Evolutionary conservation across 2,888 invertebrate species (phyloP), one percentile per base, ranked within the genome.

Genomic region (Campoletis raptor): DNA sequence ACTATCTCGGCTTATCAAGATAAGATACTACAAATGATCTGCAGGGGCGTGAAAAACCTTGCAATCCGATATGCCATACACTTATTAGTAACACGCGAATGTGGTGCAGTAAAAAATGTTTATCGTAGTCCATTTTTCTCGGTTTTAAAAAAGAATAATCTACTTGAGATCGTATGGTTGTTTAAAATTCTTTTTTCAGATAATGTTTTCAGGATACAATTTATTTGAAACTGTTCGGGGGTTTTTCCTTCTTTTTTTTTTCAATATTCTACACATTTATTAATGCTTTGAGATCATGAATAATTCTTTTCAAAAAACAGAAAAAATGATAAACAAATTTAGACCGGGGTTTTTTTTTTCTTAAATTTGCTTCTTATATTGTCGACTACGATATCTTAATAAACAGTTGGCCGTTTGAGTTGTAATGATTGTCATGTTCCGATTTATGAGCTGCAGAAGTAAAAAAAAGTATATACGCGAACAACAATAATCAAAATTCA

Each of bases 1-100:
- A 81, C 83, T 81, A 81, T 73, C 78, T 64, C 79, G 76, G 76
- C 69, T 37, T 40, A 45, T 30, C 36, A 37, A 72, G 80, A 80
- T 80, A 72, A 80, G 80, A 61, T 9, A 80, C 12, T 24, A 48
- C 15, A 48, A 80, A 72, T 61, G 21, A 48, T 70, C 70, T 45
- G 4, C 45, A 30, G 80, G 72, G 54, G 48, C 72, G 54, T 72
- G 61, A 24, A 40, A 48, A 37, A 18, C 21, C 36, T 24, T 74
- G 21, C 30, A 40, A 21, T 18, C 3, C 9, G 21, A 21, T 21
- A 77, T 36, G 0, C 45, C 70, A 30, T 30, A 70, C 48, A 30
- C 18, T 0, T 30, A 48, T 30, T 18, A 42, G 42, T 15, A 70
- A 45, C 30, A 30, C 12, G 61, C 61, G 10, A 61, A 15, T 61